Percentiles rank a stretch among this genome's conserved stretches.
phyloP scores from a whole-genome alignment of 2,888 invertebrate species.

The Rhingia rostrata region DNA sequence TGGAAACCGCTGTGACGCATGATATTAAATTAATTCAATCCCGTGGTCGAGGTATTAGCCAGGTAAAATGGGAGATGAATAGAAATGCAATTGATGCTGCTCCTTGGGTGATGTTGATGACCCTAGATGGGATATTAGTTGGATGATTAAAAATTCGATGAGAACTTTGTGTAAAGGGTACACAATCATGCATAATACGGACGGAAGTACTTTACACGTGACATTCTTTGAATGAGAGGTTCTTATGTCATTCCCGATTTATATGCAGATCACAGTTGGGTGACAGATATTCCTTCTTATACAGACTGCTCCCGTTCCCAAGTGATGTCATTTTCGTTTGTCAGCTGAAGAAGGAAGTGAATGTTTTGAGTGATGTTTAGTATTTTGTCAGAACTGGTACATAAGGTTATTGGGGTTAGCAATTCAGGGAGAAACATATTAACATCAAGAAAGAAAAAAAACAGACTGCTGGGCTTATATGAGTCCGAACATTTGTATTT shows the following conservation, averaged over 20 bases:
- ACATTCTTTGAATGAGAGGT: conserved; percentile 4
- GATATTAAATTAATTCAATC: conserved; percentile 57
- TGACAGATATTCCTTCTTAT: conserved; percentile 9
- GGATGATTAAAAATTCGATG: conserved; percentile 60
- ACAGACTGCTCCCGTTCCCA: neutral
- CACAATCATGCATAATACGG: neutral
- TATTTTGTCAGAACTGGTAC: neutral
- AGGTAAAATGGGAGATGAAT: conserved; percentile 21
- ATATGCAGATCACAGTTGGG: conserved; percentile 29
- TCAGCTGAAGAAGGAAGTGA: neutral
- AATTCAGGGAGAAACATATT: too few species aligned
- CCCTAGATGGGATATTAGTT: conserved; percentile 44
- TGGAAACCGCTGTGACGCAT: conserved; percentile 18
- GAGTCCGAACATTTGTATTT: too few species aligned
- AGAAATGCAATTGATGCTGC: conserved; percentile 33
- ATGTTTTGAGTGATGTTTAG: neutral
- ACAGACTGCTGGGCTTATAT: too few species aligned
- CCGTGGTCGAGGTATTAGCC: conserved; percentile 66
- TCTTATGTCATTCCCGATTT: conserved; percentile 21
- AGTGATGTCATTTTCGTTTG: conserved; percentile 11
- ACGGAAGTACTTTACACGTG: conserved; percentile 24
- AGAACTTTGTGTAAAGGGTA: conserved; percentile 16
- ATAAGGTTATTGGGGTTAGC: too few species aligned
- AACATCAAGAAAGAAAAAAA: too few species aligned
- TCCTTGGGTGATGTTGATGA: conserved; percentile 21